Evolutionary conservation across 2,888 invertebrate genomes (phyloP), one percentile per base, ranked within the genome.

Genomic region (Pasiphila rectangulata): DNA sequence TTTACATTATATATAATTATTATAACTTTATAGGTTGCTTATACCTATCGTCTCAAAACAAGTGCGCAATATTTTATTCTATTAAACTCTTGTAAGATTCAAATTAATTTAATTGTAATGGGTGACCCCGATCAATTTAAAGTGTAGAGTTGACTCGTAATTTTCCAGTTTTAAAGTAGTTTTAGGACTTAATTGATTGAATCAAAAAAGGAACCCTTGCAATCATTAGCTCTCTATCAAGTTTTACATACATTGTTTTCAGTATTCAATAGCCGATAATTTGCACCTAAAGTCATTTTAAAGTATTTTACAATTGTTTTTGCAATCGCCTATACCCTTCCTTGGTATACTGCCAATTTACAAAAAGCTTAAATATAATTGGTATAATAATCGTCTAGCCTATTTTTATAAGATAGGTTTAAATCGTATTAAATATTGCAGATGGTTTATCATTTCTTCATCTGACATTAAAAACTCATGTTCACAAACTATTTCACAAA

Each of bases 401-500:
- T 48, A 50, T 58, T 56, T 54, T 52, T 53, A 50, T 56, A 50
- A 53, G 50, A 40, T 58, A 58, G 38, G 46, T 47, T 12, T 56
- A 51, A 51, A 40, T 49, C 42, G 42, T 53, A 53, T 38, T 41
- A 34, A 48, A 38, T 15, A 43, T 36, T 21, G 42, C 39, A 35
- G 32, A 40, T 50, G 43, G 46, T 51, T 53, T 50, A 25, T 23
- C 37, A 32, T 50, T 21, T 39, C 55, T 59, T 69, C 63, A 65
- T 58, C 57, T 63, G 57, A 63, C 52, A 57, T 57, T 54, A 67
- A 46, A 16, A 41, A 37, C 25, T 39, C 67, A 72, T 61, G 79
- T 81, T 84, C 86, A 86, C 85, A 87, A 85, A 81, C 64, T 45
- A 51, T 58, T 77, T 79, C 80, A 81, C 79, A 82, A 79, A 68